Percentiles rank a stretch among this genome's conserved stretches.
These are phyloP conservation scores for Drosophila differens DNA, from an alignment of 2,888 invertebrate genomes.

Conservation along the genomic window DNA sequence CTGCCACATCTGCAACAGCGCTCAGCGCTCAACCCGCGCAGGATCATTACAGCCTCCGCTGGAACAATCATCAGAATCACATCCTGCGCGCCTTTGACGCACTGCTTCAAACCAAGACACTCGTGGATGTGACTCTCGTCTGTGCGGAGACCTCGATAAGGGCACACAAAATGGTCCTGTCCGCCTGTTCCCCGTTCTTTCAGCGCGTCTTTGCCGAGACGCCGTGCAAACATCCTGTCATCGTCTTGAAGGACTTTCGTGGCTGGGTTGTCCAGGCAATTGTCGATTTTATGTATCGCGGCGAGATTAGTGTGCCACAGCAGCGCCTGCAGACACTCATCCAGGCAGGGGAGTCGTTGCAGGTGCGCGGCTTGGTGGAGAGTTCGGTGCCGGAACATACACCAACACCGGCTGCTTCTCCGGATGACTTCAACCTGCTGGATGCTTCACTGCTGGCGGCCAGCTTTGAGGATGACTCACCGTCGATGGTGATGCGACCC, in stretches of 20 bases:
- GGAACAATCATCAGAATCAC: constrained; percentile 97
- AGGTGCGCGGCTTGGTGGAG: constrained; percentile 92
- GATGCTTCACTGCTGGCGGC: constrained; percentile 83
- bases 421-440: constrained; percentile 83
- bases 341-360: constrained; percentile 94
- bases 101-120: constrained; percentile 93
- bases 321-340: constrained; percentile 93
- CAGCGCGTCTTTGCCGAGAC: constrained; percentile 95
- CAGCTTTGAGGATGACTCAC: constrained; percentile 85
- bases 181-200: constrained; percentile 95
- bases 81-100: constrained; percentile 95
- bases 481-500: constrained; percentile 84
- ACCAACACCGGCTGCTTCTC: constrained; percentile 85
- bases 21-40: constrained; percentile 84
- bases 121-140: constrained; percentile 95
- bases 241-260: constrained; percentile 95
- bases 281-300: constrained; percentile 97
- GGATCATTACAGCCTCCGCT: constrained; percentile 95
- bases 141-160: constrained; percentile 94
- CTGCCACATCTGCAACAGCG: constrained; percentile 58
- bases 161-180: constrained; percentile 96
- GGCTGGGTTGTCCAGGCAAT: constrained; percentile 96
- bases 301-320: constrained; percentile 95
- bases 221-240: constrained; percentile 96
- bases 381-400: constrained; percentile 86